Evolutionary conservation across 2,797 vertebrate species (phyloP), one percentile per base, ranked within the genome.

Genomic region (Pseudopleuronectes americanus): DNA sequence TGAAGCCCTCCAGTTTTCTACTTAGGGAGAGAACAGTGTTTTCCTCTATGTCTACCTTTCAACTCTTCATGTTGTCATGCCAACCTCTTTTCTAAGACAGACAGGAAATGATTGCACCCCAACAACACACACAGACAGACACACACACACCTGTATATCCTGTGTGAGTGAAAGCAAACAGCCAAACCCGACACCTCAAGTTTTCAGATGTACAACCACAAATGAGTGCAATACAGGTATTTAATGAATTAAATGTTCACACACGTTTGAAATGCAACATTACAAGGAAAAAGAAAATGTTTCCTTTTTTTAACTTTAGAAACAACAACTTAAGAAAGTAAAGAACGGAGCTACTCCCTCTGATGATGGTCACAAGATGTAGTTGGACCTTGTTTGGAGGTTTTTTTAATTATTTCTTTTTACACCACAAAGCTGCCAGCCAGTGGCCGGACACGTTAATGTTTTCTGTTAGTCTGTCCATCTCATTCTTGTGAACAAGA

Each of bases 61-160:
- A 77, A 75, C 66, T 70, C 60, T 64, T 87, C 85, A 87, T 77
- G 83, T 89, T 85, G 86, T 90, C 84, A 89, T 90, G 89, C 79
- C 87, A 87, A 90, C 84, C 76, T 73, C 64, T 76, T 73, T 80
- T 81, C 71, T 74, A 59, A 80, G 76, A 77, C 74, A 79, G 84
- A 87, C 83, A 80, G 76, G 69, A 87, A 81, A 84, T 73, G 52
- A 82, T 73, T 69, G 77, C 66, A 71, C 64, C 76, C 76, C 49
- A 71, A 74, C 66, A 70, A 58, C 41, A 21, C 28, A 23, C 33
- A 47, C 52, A 28, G 5, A 64, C 45, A 41, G 41, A 49, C n/a
- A 38, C 31, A 22, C 13, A 36, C 58, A 53, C 65, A 58, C 54
- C 28, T 57, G 60, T 56, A 8, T 38, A 54, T 23, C 28, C 57